Conservation (phyloP, 2,888 invertebrate species). For the Erebia ligea region DNA sequence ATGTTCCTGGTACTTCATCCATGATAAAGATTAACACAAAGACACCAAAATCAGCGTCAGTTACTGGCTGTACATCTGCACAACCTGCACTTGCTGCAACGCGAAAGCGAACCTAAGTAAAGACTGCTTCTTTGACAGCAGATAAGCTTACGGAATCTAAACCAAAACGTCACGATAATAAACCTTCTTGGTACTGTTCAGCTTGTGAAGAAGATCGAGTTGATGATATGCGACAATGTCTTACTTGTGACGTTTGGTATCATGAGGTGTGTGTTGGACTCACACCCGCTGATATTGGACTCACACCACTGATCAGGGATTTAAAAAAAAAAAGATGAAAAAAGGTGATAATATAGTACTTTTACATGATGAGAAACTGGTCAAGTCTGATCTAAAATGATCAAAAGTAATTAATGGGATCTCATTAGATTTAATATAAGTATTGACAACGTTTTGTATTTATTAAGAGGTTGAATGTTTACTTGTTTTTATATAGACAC, state of each 20-base stretch:
- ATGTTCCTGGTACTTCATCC: slow-evolving; percentile 41
- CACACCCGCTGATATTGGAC: slow-evolving; percentile 41
- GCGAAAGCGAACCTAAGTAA: slow-evolving; percentile 6
- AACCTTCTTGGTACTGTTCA: slow-evolving; percentile 42
- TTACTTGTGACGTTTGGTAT: slow-evolving; percentile 43
- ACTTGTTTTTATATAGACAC: slow-evolving; percentile 32
- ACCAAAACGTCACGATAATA: slow-evolving; percentile 37
- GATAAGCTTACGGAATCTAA: slow-evolving; percentile 36
- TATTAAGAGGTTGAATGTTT: slow-evolving; percentile 29
- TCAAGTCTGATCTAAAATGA: too few relatives aligned
- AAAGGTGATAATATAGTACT: too few relatives aligned
- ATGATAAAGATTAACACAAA: slow-evolving; percentile 36
- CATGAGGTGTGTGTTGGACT: slow-evolving; percentile 43
- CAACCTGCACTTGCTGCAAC: slow-evolving; percentile 22
- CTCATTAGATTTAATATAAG: too few relatives aligned
- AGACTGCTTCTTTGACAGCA: too few relatives aligned
- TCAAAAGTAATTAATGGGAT: too few relatives aligned
- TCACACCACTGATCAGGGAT: slow-evolving; percentile 43
- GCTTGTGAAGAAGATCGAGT: slow-evolving; percentile 44
- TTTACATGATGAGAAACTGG: too few relatives aligned
- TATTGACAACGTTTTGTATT: slow-evolving; percentile 29
- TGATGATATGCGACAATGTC: slow-evolving; percentile 43
- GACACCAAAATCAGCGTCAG: too few relatives aligned
- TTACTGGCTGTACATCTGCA: too few relatives aligned
- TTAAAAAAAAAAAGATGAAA: slow-evolving; percentile 35